phyloP scores from a whole-genome alignment of 2,113 vertebrate species.

The Bothrops jararaca region DNA sequence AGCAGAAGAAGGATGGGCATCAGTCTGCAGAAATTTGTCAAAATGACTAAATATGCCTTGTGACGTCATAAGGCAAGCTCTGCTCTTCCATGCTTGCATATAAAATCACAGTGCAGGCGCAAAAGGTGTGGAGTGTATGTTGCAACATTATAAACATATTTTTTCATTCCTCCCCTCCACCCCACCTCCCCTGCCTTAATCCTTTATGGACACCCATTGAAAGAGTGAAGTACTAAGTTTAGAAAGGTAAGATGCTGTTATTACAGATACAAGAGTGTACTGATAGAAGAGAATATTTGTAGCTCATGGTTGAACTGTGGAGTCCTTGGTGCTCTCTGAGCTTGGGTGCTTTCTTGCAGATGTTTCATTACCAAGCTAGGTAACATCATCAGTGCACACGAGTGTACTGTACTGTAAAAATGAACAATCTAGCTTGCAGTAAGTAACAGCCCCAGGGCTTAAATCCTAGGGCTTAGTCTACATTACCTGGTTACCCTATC shows the following conservation, averaged over 20 bases:
- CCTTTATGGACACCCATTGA: neutral
- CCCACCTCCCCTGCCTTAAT: neutral
- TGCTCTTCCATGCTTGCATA: neutral
- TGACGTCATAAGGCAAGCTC: neutral
- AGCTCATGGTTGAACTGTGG: neutral
- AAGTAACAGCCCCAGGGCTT: neutral
- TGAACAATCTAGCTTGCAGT: neutral
- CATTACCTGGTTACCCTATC: neutral
- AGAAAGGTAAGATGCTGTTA: neutral
- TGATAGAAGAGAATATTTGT: neutral
- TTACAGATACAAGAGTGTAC: neutral
- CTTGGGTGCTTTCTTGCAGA: neutral
- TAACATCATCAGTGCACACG: neutral
- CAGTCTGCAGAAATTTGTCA: neutral
- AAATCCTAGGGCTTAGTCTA: neutral
- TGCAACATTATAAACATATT: neutral
- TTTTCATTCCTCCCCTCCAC: neutral
- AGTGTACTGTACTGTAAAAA: neutral
- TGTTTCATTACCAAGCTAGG: neutral
- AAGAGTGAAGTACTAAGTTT: neutral
- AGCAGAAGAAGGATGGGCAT: neutral
- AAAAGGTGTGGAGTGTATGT: neutral
- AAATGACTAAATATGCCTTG: neutral
- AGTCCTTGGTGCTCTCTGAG: neutral
- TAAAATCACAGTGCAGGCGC: neutral